Conservation (phyloP, 2,888 invertebrate genomes). For the Agrotis exclamationis region DNA sequence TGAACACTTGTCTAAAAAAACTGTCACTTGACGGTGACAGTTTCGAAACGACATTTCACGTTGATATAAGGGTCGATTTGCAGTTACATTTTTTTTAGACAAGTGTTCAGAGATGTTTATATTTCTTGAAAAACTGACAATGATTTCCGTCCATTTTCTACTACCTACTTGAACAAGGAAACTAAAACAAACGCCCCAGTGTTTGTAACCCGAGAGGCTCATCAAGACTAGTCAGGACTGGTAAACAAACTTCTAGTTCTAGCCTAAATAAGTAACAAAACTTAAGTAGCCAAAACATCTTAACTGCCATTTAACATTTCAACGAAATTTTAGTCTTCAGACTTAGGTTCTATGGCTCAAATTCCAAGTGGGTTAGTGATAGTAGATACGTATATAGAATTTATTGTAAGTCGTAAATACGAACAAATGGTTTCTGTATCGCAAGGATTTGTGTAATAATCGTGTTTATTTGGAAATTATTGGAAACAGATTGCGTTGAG, state of each 20-base stretch:
- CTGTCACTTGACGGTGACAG: too few species aligned
- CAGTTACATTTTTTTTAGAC: too few species aligned
- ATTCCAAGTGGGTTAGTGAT: not conserved
- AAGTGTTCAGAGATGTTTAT: too few species aligned
- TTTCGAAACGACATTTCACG: too few species aligned
- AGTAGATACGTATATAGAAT: slow-evolving; percentile 1
- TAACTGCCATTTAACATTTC: not conserved
- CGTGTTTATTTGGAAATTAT: slow-evolving; percentile 48
- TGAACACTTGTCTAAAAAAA: too few species aligned
- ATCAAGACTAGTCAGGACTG: slow-evolving; percentile 55
- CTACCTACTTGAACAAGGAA: slow-evolving; percentile 51
- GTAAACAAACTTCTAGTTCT: slow-evolving; percentile 52
- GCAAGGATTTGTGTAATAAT: slow-evolving; percentile 43
- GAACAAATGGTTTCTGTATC: slow-evolving; percentile 51
- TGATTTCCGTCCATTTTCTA: slow-evolving; percentile 37
- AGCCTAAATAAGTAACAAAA: slow-evolving; percentile 50
- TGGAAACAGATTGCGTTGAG: slow-evolving; percentile 47
- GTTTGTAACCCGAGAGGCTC: slow-evolving; percentile 59
- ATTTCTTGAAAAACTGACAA: too few species aligned
- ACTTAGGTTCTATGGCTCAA: not conserved
- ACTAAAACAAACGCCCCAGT: slow-evolving; percentile 44
- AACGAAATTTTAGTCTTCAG: slow-evolving; percentile 14
- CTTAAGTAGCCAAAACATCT: slow-evolving; percentile 9
- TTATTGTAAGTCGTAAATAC: slow-evolving; percentile 52
- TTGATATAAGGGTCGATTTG: too few species aligned